Evolutionary conservation across 1,140 invertebrate species (phyloP).

Genomic region (Scaptomyza montana): DNA sequence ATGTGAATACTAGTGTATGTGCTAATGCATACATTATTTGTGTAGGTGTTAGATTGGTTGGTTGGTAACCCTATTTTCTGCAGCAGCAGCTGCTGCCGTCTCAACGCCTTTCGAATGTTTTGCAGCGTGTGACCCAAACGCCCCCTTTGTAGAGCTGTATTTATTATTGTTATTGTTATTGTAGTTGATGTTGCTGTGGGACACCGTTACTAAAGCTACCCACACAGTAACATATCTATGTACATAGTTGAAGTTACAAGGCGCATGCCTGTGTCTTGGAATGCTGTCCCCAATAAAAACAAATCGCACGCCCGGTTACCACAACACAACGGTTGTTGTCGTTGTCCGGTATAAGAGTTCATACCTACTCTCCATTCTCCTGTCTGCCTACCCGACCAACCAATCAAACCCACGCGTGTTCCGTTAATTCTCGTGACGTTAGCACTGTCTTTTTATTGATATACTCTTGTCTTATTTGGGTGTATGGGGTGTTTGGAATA

Average conservation of each 20-base stretch:
- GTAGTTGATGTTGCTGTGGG: conserved; percentile 28
- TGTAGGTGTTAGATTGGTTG: conserved; percentile 23
- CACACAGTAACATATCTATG: conserved; percentile 31
- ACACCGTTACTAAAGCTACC: conserved; percentile 56
- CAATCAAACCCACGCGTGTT: conserved; percentile 54
- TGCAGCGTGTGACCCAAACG: conserved; percentile 75
- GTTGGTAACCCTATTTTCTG: conserved; percentile 55
- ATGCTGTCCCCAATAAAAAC: conserved; percentile 54
- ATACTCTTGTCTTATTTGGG: neutral
- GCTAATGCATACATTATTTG: conserved; percentile 22
- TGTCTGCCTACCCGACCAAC: neutral
- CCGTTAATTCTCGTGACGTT: conserved; percentile 71
- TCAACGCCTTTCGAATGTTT: conserved; percentile 40
- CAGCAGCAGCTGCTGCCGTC: neutral
- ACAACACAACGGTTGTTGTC: conserved; percentile 75
- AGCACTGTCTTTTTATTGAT: conserved; percentile 23
- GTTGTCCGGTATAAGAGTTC: conserved; percentile 45
- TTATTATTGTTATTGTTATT: conserved; percentile 35
- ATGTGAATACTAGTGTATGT: neutral
- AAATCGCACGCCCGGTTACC: conserved; percentile 62
- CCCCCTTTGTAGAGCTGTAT: conserved; percentile 53
- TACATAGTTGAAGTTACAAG: conserved; percentile 39
- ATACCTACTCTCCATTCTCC: neutral
- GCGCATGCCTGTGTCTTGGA: conserved; percentile 68
- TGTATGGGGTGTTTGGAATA: neutral